Evolutionary conservation across 2,888 invertebrate genomes (phyloP).

Genomic region (Schizaphis graminum): DNA sequence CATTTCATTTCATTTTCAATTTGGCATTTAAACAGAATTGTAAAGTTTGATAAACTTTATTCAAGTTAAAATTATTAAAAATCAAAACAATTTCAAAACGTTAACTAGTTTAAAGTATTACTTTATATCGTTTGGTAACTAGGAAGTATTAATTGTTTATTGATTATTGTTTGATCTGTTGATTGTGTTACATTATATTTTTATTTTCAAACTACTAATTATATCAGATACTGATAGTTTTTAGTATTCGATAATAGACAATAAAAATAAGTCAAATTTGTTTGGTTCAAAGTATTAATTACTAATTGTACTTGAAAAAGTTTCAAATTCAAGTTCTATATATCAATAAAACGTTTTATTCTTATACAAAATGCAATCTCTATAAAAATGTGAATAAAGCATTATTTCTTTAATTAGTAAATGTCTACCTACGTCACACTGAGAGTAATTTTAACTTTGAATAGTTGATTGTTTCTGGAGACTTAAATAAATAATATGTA

Average conservation of each 20-base stretch:
- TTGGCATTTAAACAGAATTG: neutral
- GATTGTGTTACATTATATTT: neutral
- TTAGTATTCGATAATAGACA: neutral
- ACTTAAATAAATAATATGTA: neutral
- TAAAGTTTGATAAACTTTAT: neutral
- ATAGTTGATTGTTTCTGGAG: neutral
- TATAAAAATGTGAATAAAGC: neutral
- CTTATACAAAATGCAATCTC: neutral
- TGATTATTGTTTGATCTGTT: neutral
- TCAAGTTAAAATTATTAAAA: neutral
- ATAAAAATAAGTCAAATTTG: neutral
- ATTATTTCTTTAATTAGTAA: neutral
- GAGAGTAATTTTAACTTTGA: neutral
- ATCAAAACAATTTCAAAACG: neutral
- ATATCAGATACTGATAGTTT: neutral
- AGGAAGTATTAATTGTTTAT: neutral
- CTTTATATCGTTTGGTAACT: neutral
- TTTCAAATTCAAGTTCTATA: neutral
- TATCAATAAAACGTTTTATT: conserved; percentile 2
- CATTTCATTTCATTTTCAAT: no score
- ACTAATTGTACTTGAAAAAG: neutral
- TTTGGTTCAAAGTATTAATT: neutral
- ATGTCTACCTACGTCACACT: neutral
- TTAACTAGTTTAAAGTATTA: neutral
- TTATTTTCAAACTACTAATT: neutral